Conservation (phyloP, 2,797 vertebrate species). For the Sciaenops ocellatus region DNA sequence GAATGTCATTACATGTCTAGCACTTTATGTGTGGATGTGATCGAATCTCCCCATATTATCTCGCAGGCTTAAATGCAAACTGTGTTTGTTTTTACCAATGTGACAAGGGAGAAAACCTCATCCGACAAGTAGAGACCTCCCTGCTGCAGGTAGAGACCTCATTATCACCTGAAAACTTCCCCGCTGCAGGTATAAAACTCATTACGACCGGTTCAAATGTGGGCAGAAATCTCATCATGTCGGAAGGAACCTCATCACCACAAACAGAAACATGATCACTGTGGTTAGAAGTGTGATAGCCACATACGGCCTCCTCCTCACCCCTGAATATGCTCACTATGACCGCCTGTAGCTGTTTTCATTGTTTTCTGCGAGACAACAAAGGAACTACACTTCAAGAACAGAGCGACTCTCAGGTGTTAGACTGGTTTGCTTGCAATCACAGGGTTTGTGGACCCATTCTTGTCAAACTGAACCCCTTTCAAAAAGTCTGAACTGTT, state of each 20-base stretch:
- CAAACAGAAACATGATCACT: slow-evolving; percentile 6
- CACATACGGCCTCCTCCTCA: neutral
- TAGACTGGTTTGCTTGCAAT: neutral
- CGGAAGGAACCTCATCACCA: neutral
- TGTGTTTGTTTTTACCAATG: neutral
- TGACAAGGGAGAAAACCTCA: neutral
- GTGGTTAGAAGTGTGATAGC: neutral
- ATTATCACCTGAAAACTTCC: slow-evolving; percentile 27
- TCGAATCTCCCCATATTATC: neutral
- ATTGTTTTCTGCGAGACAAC: too few relatives aligned
- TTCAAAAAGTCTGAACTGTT: neutral
- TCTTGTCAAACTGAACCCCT: neutral
- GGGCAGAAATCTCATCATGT: slow-evolving; percentile 33
- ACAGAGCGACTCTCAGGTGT: neutral
- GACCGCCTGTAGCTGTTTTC: neutral
- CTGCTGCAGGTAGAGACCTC: slow-evolving; percentile 4
- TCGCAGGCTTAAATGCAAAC: neutral
- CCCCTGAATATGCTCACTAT: neutral
- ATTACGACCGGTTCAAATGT: slow-evolving; percentile 28
- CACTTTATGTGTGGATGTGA: neutral
- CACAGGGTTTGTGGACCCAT: neutral
- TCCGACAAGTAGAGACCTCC: neutral
- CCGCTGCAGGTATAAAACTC: slow-evolving; percentile 14
- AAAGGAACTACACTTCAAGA: too few relatives aligned
- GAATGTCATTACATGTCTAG: neutral